phyloP scores from a whole-genome alignment of 1,140 invertebrate species.

The Achroia grisella region DNA sequence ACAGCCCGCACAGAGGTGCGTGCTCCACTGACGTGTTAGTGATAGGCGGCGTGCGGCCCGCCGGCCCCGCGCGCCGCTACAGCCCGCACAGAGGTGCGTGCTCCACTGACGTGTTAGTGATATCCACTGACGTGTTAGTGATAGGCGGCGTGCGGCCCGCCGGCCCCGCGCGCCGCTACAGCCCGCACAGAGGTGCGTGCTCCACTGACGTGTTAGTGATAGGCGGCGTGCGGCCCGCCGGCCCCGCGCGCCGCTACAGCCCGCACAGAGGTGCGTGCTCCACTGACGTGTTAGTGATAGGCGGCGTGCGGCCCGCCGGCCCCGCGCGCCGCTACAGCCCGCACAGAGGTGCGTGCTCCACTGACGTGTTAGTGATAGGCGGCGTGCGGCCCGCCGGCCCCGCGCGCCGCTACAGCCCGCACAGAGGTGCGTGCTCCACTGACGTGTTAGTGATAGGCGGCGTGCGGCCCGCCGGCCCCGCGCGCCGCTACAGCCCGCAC shows the following conservation, averaged over 20 bases:
- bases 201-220: constrained; percentile 6
- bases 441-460: constrained; percentile 16
- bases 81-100: constrained; percentile 38
- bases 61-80: constrained; percentile 55
- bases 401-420: constrained; percentile 41
- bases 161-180: constrained; percentile 75
- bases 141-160: constrained; percentile 5
- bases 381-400: constrained; percentile 72
- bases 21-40: no score
- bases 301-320: constrained; percentile 71
- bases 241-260: constrained; percentile 40
- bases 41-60: constrained; percentile 61
- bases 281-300: constrained; percentile 9
- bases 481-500: constrained; percentile 44
- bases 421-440: no score
- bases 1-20: constrained; percentile 41
- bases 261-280: constrained; percentile 35
- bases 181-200: constrained; percentile 39
- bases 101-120: no score
- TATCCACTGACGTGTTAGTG: no score
- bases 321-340: constrained; percentile 44
- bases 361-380: constrained; percentile 12
- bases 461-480: constrained; percentile 71
- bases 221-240: constrained; percentile 71
- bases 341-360: constrained; percentile 28